These are phyloP conservation scores for Felis chaus DNA, from an alignment of 2,113 vertebrate species.

Conservation along the genomic window DNA sequence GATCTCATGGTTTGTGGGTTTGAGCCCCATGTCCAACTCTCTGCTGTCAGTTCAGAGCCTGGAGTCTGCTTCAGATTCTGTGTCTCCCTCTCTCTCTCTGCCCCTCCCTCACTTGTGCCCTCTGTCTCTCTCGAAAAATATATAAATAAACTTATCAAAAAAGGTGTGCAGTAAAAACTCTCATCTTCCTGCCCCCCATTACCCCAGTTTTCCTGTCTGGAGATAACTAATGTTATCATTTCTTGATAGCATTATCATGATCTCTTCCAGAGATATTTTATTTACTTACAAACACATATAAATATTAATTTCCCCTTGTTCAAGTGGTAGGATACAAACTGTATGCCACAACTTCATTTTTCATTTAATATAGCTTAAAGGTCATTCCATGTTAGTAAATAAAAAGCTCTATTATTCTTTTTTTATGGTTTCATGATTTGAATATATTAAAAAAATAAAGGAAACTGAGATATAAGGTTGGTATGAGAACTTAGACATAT, in stretches of 20 bases:
- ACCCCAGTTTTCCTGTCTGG: neutral
- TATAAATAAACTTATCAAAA: neutral
- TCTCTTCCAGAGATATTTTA: neutral
- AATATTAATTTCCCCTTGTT: neutral
- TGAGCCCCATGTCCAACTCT: too few relatives aligned
- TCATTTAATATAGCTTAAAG: neutral
- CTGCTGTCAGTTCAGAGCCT: too few relatives aligned
- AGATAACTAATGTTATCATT: neutral
- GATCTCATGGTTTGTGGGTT: too few relatives aligned
- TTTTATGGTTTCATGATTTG: conserved; percentile 8
- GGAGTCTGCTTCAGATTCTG: too few relatives aligned
- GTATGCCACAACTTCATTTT: neutral
- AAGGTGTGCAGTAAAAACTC: neutral
- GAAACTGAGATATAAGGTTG: neutral
- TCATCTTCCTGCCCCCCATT: neutral
- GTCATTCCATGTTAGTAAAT: neutral
- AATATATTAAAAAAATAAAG: conserved; percentile 4
- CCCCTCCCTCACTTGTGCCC: too few relatives aligned
- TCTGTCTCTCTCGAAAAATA: too few relatives aligned
- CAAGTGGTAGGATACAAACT: neutral
- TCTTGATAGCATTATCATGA: neutral
- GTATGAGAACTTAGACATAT: neutral
- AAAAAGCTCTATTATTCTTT: neutral
- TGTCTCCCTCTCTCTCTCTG: too few relatives aligned
- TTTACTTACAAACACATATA: neutral